phyloP scores from a whole-genome alignment of 2,888 invertebrate species.

The Pristionchus arcanus region DNA sequence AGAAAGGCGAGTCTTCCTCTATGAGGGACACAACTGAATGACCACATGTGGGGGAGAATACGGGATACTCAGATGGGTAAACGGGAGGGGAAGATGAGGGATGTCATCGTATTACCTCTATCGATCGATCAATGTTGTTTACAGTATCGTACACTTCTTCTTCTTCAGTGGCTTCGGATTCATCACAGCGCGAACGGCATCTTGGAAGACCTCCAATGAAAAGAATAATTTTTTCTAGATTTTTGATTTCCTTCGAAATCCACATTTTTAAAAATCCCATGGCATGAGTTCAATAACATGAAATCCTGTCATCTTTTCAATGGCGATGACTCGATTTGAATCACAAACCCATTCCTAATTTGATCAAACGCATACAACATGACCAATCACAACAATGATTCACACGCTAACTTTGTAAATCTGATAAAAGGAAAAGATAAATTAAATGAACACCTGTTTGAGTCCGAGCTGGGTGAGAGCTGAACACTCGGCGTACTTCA shows the following conservation, averaged over 20 bases:
- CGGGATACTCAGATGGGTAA: neutral
- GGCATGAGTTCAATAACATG: too few species aligned
- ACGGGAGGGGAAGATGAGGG: neutral
- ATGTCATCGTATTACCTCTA: slow-evolving; percentile 1
- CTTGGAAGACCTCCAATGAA: slow-evolving; percentile 91
- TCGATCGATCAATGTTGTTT: slow-evolving; percentile 43
- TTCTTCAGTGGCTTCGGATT: slow-evolving; percentile 95
- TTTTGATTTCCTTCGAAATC: too few species aligned
- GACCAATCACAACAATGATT: too few species aligned
- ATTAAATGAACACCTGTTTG: slow-evolving; percentile 85
- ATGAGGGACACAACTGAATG: slow-evolving; percentile 47
- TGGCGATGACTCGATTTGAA: too few species aligned
- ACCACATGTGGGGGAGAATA: slow-evolving; percentile 35
- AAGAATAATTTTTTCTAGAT: too few species aligned
- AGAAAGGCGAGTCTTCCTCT: slow-evolving; percentile 28
- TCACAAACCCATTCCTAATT: too few species aligned
- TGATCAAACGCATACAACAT: too few species aligned
- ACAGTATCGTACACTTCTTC: slow-evolving; percentile 78
- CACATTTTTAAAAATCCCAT: too few species aligned
- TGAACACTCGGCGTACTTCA: slow-evolving; percentile 99
- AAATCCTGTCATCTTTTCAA: too few species aligned
- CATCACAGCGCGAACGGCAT: slow-evolving; percentile 96
- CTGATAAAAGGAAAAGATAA: neutral
- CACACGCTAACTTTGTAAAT: neutral
- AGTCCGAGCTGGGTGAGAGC: slow-evolving; percentile 98